Conservation (phyloP, 1,140 invertebrate species). For the Drosophila lacteicornis region DNA sequence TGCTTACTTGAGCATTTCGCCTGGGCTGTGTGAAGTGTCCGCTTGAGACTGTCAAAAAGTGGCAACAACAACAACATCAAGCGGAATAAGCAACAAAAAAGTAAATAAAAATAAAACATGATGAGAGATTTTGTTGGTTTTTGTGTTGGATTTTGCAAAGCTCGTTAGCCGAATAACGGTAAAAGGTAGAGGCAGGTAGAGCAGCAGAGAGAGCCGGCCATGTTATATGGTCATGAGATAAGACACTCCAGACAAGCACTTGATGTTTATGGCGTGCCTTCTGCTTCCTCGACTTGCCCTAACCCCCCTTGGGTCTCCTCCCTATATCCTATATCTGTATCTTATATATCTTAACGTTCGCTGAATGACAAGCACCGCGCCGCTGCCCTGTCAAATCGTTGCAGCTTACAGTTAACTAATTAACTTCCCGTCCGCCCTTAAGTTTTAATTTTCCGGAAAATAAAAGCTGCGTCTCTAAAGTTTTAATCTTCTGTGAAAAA, state of each 20-base stretch:
- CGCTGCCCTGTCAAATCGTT: slow-evolving; percentile 27
- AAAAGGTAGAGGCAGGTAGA: slow-evolving; percentile 3
- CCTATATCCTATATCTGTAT: slow-evolving; percentile 15
- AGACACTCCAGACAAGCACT: slow-evolving; percentile 69
- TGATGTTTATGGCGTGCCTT: slow-evolving; percentile 56
- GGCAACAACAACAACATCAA: slow-evolving; percentile 7
- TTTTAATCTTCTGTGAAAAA: background rate
- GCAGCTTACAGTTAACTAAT: slow-evolving; percentile 64
- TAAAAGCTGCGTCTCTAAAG: background rate
- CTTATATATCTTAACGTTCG: slow-evolving; percentile 37
- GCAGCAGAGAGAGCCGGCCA: slow-evolving; percentile 35
- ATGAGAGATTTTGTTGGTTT: background rate
- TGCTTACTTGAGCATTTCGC: slow-evolving; percentile 36
- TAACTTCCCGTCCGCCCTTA: slow-evolving; percentile 30
- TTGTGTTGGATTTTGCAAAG: slow-evolving; percentile 38
- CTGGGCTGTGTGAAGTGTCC: slow-evolving; percentile 37
- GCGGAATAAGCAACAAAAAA: slow-evolving; percentile 1
- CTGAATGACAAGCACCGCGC: slow-evolving; percentile 37
- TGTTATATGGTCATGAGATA: slow-evolving; percentile 73
- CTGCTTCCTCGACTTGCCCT: background rate
- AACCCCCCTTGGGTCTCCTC: background rate
- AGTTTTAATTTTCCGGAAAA: slow-evolving; percentile 21
- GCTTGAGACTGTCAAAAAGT: slow-evolving; percentile 61
- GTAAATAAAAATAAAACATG: slow-evolving; percentile 18
- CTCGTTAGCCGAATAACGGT: slow-evolving; percentile 66